phyloP scores from a whole-genome alignment of 2,797 vertebrate species.

The Acanthis flammea region DNA sequence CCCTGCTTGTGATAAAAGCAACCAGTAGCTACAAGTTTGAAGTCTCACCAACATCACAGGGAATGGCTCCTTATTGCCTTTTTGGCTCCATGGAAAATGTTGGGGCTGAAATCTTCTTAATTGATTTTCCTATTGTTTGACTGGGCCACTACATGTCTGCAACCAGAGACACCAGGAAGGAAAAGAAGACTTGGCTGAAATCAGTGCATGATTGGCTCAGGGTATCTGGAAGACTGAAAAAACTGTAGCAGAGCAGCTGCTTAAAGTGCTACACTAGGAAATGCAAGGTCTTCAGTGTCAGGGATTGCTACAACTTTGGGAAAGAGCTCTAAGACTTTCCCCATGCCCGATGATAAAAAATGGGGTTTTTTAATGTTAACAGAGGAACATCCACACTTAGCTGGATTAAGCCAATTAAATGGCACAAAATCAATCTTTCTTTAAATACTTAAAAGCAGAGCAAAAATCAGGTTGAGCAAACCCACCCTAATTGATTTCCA shows the following conservation, averaged over 20 bases:
- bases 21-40: not conserved
- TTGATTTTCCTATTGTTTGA: not conserved
- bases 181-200: not conserved
- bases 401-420: slow-evolving; percentile 55
- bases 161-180: not conserved
- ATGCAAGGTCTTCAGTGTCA: not conserved
- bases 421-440: slow-evolving; percentile 53
- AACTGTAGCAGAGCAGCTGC: not conserved
- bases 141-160: not conserved
- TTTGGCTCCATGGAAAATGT: not conserved
- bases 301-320: not conserved
- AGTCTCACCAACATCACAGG: not conserved
- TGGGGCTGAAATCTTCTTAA: not conserved
- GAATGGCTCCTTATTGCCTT: not conserved
- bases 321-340: not conserved
- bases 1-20: not conserved
- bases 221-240: not conserved
- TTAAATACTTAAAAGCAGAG: slow-evolving; percentile 56
- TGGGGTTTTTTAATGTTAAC: slow-evolving; percentile 15
- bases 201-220: not conserved
- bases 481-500: slow-evolving; percentile 47
- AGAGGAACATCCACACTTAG: slow-evolving; percentile 24
- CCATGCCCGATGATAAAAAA: not conserved
- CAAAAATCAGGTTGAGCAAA: slow-evolving; percentile 41
- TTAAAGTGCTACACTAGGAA: not conserved